These are phyloP conservation scores for Terrapene triunguis DNA, from an alignment of 2,113 vertebrate species.

Conservation along the genomic window DNA sequence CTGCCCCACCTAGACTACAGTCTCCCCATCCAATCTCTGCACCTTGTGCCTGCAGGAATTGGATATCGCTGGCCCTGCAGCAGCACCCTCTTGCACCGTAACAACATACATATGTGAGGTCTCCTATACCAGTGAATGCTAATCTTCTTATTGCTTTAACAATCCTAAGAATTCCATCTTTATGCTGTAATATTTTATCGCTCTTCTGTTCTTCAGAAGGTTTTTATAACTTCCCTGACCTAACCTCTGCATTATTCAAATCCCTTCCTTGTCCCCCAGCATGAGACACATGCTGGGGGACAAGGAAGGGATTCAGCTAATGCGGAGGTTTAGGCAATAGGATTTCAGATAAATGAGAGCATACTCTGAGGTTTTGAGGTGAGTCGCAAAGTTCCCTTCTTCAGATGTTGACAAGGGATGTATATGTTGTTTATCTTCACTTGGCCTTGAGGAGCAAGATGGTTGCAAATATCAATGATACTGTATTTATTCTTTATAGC, in stretches of 20 bases:
- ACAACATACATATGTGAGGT: not conserved
- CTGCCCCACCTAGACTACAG: not conserved
- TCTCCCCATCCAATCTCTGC: not conserved
- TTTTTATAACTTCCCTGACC: rapidly evolving
- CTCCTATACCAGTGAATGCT: not conserved
- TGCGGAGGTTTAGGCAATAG: not conserved
- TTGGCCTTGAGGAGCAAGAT: not conserved
- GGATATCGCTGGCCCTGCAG: not conserved
- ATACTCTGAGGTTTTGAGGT: not conserved
- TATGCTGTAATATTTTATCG: not conserved
- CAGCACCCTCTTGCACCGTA: not conserved
- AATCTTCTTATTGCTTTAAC: not conserved
- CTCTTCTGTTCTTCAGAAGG: not conserved
- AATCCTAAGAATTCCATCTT: not conserved
- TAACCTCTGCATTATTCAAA: not conserved
- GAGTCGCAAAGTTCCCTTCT: not conserved
- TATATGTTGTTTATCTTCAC: not conserved
- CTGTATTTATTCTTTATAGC: not conserved
- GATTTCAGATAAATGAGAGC: not conserved
- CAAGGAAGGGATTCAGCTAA: not conserved
- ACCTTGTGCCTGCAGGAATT: not conserved
- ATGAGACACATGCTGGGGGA: not conserved
- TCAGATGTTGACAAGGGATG: not conserved
- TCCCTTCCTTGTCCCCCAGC: not conserved
- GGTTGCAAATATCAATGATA: not conserved